Evolutionary conservation across 2,888 invertebrate species (phyloP).

Genomic region (Patella ulyssiponensis): DNA sequence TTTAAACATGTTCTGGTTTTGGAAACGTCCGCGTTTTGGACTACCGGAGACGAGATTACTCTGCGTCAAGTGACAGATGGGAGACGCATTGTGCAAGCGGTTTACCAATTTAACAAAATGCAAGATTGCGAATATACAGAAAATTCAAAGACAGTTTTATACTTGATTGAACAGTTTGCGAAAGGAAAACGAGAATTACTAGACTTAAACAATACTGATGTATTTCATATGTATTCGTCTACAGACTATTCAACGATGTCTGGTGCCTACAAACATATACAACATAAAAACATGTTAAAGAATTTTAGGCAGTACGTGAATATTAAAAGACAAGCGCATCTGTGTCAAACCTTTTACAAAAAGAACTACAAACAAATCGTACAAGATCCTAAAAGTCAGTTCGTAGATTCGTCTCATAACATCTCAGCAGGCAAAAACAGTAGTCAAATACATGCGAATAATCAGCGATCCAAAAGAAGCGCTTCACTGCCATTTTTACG

Average conservation of each 20-base stretch:
- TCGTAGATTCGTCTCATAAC: not conserved
- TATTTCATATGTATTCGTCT: slow-evolving; percentile 22
- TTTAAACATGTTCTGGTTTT: slow-evolving; percentile 45
- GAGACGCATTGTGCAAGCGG: slow-evolving; percentile 48
- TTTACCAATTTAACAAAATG: slow-evolving; percentile 47
- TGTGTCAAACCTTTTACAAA: slow-evolving; percentile 25
- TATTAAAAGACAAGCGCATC: not conserved
- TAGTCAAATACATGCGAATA: not conserved
- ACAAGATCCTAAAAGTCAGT: not conserved
- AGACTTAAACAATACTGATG: slow-evolving; percentile 9
- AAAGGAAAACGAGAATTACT: not conserved
- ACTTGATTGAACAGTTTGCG: slow-evolving; percentile 46
- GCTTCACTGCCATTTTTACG: not conserved
- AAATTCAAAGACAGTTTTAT: slow-evolving; percentile 40
- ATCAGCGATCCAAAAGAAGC: not conserved
- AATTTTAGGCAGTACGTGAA: slow-evolving; percentile 16
- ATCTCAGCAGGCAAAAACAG: not conserved
- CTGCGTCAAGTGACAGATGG: slow-evolving; percentile 54
- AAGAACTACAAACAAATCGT: not conserved
- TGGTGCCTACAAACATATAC: not conserved
- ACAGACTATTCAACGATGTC: not conserved
- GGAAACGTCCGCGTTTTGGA: slow-evolving; percentile 42
- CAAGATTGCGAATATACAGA: slow-evolving; percentile 53
- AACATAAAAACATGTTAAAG: not conserved
- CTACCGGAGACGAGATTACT: slow-evolving; percentile 37